Conservation (phyloP, 2,888 invertebrate species). For the Chymomyza amoena region DNA sequence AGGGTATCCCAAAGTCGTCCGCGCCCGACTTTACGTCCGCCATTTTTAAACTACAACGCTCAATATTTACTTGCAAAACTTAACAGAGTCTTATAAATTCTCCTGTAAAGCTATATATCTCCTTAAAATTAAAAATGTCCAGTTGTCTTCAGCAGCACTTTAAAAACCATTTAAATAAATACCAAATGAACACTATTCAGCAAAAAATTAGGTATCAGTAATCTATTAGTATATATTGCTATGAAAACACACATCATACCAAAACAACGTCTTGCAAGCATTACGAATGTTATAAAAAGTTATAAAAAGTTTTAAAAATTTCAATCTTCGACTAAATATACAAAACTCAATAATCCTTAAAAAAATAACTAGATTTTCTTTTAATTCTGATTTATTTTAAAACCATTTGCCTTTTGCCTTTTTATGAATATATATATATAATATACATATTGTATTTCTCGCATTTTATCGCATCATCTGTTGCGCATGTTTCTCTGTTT, state of each 20-base stretch:
- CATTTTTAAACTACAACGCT: too few species aligned
- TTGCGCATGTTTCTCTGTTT: constrained; percentile 42
- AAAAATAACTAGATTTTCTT: constrained; percentile 1
- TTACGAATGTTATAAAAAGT: background rate
- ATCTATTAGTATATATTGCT: too few species aligned
- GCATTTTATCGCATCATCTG: background rate
- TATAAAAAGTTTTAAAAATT: background rate
- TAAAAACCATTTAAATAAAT: too few species aligned
- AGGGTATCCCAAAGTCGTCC: too few species aligned
- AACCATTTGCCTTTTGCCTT: background rate
- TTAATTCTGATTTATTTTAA: background rate
- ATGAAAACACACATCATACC: background rate
- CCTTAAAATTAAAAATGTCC: too few species aligned
- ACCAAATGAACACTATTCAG: too few species aligned
- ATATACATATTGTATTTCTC: background rate
- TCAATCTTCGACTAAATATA: background rate
- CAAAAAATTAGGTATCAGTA: too few species aligned
- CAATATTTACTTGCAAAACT: too few species aligned
- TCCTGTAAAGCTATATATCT: too few species aligned
- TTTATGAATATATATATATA: background rate
- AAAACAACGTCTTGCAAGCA: background rate
- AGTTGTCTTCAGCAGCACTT: too few species aligned
- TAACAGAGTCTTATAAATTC: too few species aligned
- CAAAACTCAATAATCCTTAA: background rate
- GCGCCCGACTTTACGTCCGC: too few species aligned